A percentile compares a stretch with the other conserved stretches of the same genome.
Evolutionary conservation across 2,113 vertebrate species (phyloP).

Genomic region (Oncorhynchus keta): DNA sequence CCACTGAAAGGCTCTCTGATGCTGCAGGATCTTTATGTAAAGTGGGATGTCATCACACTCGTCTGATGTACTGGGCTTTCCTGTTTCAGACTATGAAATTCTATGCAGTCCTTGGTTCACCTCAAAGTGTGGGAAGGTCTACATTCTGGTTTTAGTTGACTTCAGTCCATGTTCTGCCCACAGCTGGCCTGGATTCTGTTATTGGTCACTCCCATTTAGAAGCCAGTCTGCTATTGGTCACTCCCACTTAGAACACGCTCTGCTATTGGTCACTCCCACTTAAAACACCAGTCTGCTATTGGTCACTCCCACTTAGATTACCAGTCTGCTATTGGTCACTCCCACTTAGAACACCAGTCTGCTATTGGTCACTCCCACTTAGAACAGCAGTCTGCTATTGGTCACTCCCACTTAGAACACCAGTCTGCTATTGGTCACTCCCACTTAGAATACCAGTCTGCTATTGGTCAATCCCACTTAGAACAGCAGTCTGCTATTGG

Average conservation of each 20-base stretch:
- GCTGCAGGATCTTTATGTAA: too few species aligned
- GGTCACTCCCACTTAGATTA: slow-evolving; percentile 3
- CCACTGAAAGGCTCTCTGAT: too few species aligned
- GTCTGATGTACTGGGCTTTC: too few species aligned
- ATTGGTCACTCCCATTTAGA: neutral
- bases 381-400: too few species aligned
- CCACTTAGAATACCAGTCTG: too few species aligned
- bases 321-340: slow-evolving; percentile 17
- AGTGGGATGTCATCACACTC: too few species aligned
- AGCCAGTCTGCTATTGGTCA: neutral
- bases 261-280: too few species aligned
- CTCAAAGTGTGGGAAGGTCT: neutral
- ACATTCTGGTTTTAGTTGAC: neutral
- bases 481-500: neutral
- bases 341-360: slow-evolving; percentile 8
- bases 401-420: too few species aligned
- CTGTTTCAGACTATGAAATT: too few species aligned
- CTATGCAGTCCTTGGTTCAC: neutral
- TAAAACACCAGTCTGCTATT: neutral
- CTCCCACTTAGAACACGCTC: neutral
- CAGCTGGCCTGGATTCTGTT: neutral
- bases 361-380: neutral
- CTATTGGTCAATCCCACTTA: neutral
- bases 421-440: too few species aligned
- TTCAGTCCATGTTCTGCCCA: neutral